phyloP scores from a whole-genome alignment of 2,113 vertebrate genomes.

The Hippolais icterina region DNA sequence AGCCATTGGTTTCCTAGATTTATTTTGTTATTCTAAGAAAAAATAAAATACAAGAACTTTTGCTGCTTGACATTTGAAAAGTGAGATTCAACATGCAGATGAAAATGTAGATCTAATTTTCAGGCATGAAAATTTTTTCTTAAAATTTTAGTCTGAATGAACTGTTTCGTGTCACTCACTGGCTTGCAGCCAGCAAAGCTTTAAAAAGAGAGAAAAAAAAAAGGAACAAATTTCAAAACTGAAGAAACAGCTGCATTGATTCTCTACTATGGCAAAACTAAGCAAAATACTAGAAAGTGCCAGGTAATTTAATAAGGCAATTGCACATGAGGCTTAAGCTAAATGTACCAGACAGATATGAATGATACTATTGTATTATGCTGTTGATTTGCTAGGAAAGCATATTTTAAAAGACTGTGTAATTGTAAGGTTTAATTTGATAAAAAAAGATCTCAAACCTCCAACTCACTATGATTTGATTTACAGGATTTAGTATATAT shows the following conservation, averaged over 20 bases:
- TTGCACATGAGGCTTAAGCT: background rate
- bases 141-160: background rate
- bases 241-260: slow-evolving; percentile 37
- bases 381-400: background rate
- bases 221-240: background rate
- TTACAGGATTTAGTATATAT: background rate
- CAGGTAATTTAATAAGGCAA: slow-evolving; percentile 57
- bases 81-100: background rate
- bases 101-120: background rate
- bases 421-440: background rate
- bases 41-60: background rate
- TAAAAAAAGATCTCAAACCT: background rate
- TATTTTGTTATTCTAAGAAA: background rate
- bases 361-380: slow-evolving; percentile 36
- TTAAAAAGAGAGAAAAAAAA: background rate
- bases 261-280: background rate
- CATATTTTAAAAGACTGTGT: background rate
- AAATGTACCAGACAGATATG: background rate
- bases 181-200: background rate
- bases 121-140: background rate
- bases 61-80: background rate
- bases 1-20: background rate
- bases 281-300: slow-evolving; percentile 25
- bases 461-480: background rate
- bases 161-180: background rate